Conservation (phyloP, 2,113 vertebrate species). For the Suncus etruscus region DNA sequence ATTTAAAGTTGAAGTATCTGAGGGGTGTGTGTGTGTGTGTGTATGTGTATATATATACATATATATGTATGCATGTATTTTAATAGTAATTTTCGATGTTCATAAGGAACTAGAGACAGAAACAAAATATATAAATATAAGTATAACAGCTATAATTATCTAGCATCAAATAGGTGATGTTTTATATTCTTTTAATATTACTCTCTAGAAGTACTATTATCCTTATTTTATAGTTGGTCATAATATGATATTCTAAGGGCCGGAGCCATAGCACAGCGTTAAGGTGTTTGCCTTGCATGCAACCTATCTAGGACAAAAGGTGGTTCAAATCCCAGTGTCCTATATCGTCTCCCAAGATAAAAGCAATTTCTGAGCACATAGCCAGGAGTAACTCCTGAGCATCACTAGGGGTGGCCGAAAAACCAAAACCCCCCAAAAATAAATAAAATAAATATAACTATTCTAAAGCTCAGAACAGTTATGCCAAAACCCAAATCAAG, state of each 20-base stretch:
- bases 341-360: too few relatives aligned
- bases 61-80: not conserved
- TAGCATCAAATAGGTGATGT: not conserved
- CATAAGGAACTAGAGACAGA: slow-evolving; percentile 21
- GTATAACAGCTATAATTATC: slow-evolving; percentile 16
- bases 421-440: too few relatives aligned
- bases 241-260: too few relatives aligned
- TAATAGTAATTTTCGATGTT: slow-evolving; percentile 44
- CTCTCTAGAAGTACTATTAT: slow-evolving; percentile 5
- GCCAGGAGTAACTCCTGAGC: too few relatives aligned
- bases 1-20: slow-evolving; percentile 30
- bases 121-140: slow-evolving; percentile 27
- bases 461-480: not conserved
- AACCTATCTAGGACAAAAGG: too few relatives aligned
- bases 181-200: slow-evolving; percentile 46
- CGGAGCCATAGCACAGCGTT: too few relatives aligned
- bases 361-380: too few relatives aligned
- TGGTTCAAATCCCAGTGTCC: too few relatives aligned
- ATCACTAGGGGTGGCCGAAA: too few relatives aligned
- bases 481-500: not conserved
- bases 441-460: not conserved
- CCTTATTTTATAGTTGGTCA: not conserved
- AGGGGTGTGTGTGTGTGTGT: not conserved
- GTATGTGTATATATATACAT: too few relatives aligned
- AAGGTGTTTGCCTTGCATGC: too few relatives aligned